These are phyloP conservation scores for Eristalis intricaria DNA, from an alignment of 2,888 invertebrate species.

Conservation along the genomic window DNA sequence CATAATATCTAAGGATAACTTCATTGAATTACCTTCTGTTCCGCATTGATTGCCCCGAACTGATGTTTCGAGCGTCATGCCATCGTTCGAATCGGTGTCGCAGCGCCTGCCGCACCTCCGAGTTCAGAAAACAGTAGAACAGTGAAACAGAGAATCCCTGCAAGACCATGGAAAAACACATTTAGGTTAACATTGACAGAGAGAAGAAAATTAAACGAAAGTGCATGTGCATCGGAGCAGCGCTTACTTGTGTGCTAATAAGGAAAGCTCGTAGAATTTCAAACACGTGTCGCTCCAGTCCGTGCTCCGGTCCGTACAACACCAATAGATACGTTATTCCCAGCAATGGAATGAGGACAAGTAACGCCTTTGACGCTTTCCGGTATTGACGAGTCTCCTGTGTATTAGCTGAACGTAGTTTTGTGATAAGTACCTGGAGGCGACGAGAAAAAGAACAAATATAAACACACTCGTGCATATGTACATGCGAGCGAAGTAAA, in stretches of 20 bases:
- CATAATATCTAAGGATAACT: not conserved
- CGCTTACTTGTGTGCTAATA: conserved; percentile 92
- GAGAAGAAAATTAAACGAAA: not conserved
- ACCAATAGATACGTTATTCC: conserved; percentile 95
- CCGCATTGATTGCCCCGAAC: conserved; percentile 76
- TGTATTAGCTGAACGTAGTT: conserved; percentile 94
- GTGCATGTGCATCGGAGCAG: not conserved
- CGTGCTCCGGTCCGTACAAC: conserved; percentile 89
- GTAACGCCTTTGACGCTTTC: conserved; percentile 94
- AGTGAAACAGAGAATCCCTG: conserved; percentile 95
- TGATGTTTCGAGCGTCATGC: conserved; percentile 82
- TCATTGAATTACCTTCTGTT: conserved; percentile 77
- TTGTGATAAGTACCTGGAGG: conserved; percentile 92
- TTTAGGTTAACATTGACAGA: not conserved
- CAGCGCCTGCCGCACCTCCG: conserved; percentile 93
- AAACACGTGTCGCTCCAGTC: conserved; percentile 88
- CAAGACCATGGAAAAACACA: conserved; percentile 20
- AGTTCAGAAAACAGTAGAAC: conserved; percentile 96
- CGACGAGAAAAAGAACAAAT: not conserved
- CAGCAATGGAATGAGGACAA: conserved; percentile 94
- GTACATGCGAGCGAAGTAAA: not conserved
- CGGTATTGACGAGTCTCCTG: conserved; percentile 94
- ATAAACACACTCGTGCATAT: not conserved
- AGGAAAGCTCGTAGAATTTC: conserved; percentile 90
- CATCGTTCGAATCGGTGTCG: conserved; percentile 91